Conservation (phyloP, 1,140 invertebrate species). For the Ylistrum balloti region DNA sequence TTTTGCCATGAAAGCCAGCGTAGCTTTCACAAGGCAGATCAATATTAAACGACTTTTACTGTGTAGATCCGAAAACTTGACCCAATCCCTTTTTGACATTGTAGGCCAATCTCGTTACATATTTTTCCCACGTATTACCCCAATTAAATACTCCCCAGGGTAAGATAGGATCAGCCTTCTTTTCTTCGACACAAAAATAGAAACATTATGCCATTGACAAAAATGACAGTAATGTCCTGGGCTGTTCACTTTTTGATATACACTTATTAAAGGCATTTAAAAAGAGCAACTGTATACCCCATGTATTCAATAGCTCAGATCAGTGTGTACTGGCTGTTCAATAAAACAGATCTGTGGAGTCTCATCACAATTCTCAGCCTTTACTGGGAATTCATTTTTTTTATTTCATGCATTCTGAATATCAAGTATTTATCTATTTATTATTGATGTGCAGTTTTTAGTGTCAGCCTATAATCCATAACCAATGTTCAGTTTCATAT, state of each 20-base stretch:
- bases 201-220: not conserved
- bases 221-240: not conserved
- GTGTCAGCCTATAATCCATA: too few relatives aligned
- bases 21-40: not conserved
- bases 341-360: too few relatives aligned
- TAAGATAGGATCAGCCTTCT: not conserved
- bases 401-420: too few relatives aligned
- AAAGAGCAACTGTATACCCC: not conserved
- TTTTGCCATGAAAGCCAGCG: not conserved
- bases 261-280: not conserved
- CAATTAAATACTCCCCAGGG: not conserved
- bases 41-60: not conserved
- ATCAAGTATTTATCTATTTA: too few relatives aligned
- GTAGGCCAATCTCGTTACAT: not conserved
- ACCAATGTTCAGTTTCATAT: too few relatives aligned
- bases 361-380: too few relatives aligned
- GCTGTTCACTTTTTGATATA: not conserved
- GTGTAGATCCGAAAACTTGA: not conserved
- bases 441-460: too few relatives aligned
- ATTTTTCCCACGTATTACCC: constrained; percentile 24
- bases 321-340: too few relatives aligned
- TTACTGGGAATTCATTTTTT: too few relatives aligned
- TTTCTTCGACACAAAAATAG: constrained; percentile 17
- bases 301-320: too few relatives aligned
- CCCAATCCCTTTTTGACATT: not conserved